Percentiles rank a stretch among this genome's conserved stretches.
Conservation (phyloP, 2,888 invertebrate genomes). For the Drosophila setosimentum region DNA sequence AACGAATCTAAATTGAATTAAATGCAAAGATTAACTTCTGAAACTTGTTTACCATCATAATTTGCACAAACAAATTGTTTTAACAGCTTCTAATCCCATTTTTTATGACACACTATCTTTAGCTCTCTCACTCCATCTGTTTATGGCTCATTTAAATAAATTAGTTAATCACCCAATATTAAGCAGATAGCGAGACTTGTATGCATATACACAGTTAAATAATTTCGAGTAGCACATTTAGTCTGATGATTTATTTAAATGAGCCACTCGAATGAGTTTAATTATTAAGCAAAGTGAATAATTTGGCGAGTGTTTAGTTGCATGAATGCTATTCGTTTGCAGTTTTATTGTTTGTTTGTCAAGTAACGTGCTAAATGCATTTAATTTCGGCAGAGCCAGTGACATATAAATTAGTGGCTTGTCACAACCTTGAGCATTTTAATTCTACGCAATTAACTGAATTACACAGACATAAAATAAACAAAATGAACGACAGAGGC, state of each 20-base stretch:
- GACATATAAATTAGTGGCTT: slow-evolving; percentile 75
- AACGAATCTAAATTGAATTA: not conserved
- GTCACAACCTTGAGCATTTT: slow-evolving; percentile 69
- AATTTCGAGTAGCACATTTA: slow-evolving; percentile 12
- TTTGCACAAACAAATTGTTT: slow-evolving; percentile 36
- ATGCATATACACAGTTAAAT: not conserved
- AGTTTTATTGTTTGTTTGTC: slow-evolving; percentile 49
- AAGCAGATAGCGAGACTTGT: slow-evolving; percentile 10
- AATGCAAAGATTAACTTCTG: not conserved
- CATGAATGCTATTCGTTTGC: slow-evolving; percentile 19
- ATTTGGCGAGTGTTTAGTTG: slow-evolving; percentile 31
- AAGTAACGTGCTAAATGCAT: slow-evolving; percentile 71
- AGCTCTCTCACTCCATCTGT: not conserved
- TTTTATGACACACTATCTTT: slow-evolving; percentile 34
- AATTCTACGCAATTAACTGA: slow-evolving; percentile 77
- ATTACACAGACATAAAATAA: slow-evolving; percentile 56
- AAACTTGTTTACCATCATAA: slow-evolving; percentile 40
- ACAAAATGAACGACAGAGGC: slow-evolving; percentile 16
- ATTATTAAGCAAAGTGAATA: slow-evolving; percentile 57
- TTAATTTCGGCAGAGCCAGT: slow-evolving; percentile 80
- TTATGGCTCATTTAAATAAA: slow-evolving; percentile 66
- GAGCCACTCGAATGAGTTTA: slow-evolving; percentile 68
- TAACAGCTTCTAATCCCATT: slow-evolving; percentile 27
- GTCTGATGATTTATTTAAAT: slow-evolving; percentile 65
- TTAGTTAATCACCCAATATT: slow-evolving; percentile 38